Evolutionary conservation across 2,797 vertebrate species (phyloP).

Genomic region (Dryobates pubescens): DNA sequence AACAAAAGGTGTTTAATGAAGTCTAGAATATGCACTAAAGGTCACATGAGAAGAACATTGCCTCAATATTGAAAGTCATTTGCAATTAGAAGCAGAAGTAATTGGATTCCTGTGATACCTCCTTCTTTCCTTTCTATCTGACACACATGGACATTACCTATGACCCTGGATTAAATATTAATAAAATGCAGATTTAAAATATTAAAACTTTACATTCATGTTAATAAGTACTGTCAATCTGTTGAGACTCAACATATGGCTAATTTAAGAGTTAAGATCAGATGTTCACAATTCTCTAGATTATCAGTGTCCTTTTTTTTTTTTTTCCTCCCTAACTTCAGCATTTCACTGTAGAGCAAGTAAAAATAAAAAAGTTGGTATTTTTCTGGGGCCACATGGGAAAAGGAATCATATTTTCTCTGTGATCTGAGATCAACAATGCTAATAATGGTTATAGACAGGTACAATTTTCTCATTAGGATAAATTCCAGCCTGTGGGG

Average conservation of each 20-base stretch:
- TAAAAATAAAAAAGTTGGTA: not conserved
- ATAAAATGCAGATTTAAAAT: constrained; percentile 78
- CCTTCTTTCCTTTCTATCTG: constrained; percentile 68
- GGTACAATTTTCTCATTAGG: not conserved
- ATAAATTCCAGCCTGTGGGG: not conserved
- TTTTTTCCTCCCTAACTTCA: not conserved
- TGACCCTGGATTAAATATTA: constrained; percentile 75
- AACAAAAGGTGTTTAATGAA: constrained; percentile 74
- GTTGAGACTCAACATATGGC: constrained; percentile 68
- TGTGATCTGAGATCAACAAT: not conserved
- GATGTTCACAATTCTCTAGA: constrained; percentile 68
- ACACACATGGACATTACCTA: constrained; percentile 75
- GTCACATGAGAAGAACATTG: constrained; percentile 69
- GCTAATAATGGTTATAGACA: not conserved
- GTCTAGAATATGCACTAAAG: constrained; percentile 70
- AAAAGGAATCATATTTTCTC: not conserved
- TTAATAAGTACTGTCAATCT: constrained; percentile 77
- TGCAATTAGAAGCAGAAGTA: constrained; percentile 74
- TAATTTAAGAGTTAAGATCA: constrained; percentile 74
- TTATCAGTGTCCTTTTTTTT: constrained; percentile 16
- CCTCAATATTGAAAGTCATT: constrained; percentile 74
- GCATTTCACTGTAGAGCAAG: not conserved
- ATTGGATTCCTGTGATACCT: constrained; percentile 72
- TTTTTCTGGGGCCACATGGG: not conserved
- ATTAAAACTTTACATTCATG: constrained; percentile 76